Percentiles rank a stretch among this genome's conserved stretches.
These are phyloP conservation scores for Anarsia innoxiella DNA, from an alignment of 2,888 invertebrate species.

Conservation along the genomic window DNA sequence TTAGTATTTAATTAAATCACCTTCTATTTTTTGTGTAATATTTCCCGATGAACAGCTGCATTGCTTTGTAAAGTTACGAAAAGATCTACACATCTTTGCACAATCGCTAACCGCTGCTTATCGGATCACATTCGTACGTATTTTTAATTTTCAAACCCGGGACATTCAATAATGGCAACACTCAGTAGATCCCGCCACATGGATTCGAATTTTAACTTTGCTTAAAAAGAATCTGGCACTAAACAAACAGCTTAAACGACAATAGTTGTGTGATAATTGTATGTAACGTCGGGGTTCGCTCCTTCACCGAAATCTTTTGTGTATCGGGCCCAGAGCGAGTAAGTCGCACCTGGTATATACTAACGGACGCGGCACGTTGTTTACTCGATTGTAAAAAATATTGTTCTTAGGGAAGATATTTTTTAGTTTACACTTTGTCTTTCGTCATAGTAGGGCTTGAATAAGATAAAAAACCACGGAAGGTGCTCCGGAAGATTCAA, in stretches of 20 bases:
- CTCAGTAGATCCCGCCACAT: neutral
- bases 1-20: constrained; percentile 73
- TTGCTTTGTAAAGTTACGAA: constrained; percentile 19
- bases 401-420: constrained; percentile 54
- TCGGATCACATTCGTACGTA: constrained; percentile 26
- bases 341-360: constrained; percentile 55
- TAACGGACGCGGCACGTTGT: constrained; percentile 48
- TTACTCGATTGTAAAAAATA: constrained; percentile 61
- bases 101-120: constrained; percentile 33
- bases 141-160: no score
- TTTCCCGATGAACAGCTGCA: constrained; percentile 47
- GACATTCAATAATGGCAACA: no score
- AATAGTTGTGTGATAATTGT: constrained; percentile 52
- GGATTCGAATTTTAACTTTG: constrained; percentile 13
- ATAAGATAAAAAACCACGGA: constrained; percentile 63
- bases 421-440: constrained; percentile 68
- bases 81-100: constrained; percentile 30
- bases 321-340: constrained; percentile 38
- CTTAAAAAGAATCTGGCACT: constrained; percentile 55
- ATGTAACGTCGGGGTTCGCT: constrained; percentile 48
- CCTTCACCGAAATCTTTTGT: constrained; percentile 70
- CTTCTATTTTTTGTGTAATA: constrained; percentile 58
- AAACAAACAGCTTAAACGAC: constrained; percentile 54
- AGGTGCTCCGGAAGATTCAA: constrained; percentile 66
- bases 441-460: constrained; percentile 62